phyloP scores from a whole-genome alignment of 1,140 invertebrate genomes.

The Scaptomyza hsui region DNA sequence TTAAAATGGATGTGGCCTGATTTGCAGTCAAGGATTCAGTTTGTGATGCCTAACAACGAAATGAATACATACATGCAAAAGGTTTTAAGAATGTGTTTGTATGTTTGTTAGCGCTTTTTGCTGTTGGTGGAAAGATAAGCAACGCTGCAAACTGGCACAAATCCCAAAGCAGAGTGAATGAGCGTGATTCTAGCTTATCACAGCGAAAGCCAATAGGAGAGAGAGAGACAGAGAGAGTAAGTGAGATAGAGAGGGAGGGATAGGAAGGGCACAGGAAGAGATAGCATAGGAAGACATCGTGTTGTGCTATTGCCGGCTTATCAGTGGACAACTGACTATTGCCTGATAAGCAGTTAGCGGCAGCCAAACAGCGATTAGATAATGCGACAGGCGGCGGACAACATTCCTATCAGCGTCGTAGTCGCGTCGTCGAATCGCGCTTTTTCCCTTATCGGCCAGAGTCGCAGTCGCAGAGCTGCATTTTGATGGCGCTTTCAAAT shows the following conservation, averaged over 20 bases:
- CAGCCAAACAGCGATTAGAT: conserved; percentile 41
- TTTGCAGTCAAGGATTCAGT: too few relatives aligned
- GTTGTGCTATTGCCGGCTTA: conserved; percentile 42
- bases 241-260: conserved; percentile 3
- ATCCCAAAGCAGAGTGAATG: conserved; percentile 31
- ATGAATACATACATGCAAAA: background rate
- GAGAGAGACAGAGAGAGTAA: conserved; percentile 12
- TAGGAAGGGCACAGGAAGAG: conserved; percentile 39
- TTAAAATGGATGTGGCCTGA: too few relatives aligned
- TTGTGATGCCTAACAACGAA: background rate
- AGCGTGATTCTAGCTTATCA: conserved; percentile 43
- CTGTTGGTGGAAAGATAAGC: conserved; percentile 31
- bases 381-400: conserved; percentile 15
- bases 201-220: background rate
- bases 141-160: conserved; percentile 46
- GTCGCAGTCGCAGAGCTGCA: conserved; percentile 5
- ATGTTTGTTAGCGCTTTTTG: conserved; percentile 1
- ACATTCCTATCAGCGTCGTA: background rate
- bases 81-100: conserved; percentile 5
- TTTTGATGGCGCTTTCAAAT: background rate
- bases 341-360: conserved; percentile 32
- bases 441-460: conserved; percentile 8
- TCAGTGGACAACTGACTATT: conserved; percentile 34
- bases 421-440: background rate
- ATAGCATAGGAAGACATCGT: conserved; percentile 47